A percentile compares a stretch with the other conserved stretches of the same genome.
phyloP scores from a whole-genome alignment of 2,113 vertebrate species.

The Odocoileus virginianus region DNA sequence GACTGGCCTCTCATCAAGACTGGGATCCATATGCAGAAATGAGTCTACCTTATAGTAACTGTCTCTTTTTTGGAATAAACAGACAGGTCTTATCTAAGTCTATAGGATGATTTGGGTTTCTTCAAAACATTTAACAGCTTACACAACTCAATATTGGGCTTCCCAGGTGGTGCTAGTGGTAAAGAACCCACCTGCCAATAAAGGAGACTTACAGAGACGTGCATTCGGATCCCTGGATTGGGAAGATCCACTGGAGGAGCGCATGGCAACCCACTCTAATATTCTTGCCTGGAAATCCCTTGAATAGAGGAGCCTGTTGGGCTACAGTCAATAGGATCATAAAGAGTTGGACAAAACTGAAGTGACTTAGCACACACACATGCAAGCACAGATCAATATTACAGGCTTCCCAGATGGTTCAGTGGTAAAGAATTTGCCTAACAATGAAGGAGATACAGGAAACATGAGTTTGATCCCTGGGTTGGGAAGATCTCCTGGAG shows the following conservation, averaged over 20 bases:
- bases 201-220: background rate
- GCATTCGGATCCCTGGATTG: accelerated
- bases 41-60: background rate
- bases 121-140: background rate
- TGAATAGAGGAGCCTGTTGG: background rate
- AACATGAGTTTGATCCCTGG: background rate
- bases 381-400: background rate
- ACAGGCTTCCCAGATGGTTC: background rate
- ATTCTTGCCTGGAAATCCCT: background rate
- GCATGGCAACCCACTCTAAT: background rate
- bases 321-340: background rate
- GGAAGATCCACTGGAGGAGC: background rate
- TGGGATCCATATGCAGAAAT: background rate
- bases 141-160: background rate
- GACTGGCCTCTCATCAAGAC: background rate
- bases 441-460: background rate
- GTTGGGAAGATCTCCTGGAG: background rate
- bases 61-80: background rate
- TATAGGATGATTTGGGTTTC: background rate
- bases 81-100: background rate
- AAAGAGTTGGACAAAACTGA: background rate
- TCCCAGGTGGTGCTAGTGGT: background rate
- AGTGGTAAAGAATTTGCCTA: background rate
- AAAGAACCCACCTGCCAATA: background rate
- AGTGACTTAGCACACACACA: background rate